Conservation (phyloP, 2,888 invertebrate genomes). For the Chymomyza procnemis region DNA sequence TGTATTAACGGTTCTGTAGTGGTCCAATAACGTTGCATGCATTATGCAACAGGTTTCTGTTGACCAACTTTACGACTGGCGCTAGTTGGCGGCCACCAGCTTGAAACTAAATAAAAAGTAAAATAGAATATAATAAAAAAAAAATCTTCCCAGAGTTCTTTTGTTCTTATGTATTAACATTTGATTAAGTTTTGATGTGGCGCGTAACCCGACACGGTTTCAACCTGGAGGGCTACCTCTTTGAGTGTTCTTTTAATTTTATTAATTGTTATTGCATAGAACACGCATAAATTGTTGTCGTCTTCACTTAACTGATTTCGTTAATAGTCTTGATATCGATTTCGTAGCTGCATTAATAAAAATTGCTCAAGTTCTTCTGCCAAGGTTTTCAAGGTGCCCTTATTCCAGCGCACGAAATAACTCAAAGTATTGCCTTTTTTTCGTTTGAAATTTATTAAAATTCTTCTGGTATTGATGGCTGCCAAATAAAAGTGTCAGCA, state of each 20-base stretch:
- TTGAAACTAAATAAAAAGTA: not conserved
- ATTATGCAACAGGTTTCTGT: conserved; percentile 41
- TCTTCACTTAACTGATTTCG: conserved; percentile 64
- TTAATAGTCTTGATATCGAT: conserved; percentile 67
- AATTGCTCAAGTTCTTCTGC: conserved; percentile 58
- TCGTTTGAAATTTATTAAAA: conserved; percentile 52
- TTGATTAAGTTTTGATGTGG: conserved; percentile 64
- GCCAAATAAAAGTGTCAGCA: conserved; percentile 71
- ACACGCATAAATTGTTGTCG: conserved; percentile 64
- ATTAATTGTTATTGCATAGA: conserved; percentile 74
- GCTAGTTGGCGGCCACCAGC: conserved; percentile 34
- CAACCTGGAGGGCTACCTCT: conserved; percentile 23
- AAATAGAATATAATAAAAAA: not conserved
- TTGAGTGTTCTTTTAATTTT: conserved; percentile 55
- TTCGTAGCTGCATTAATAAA: conserved; percentile 59
- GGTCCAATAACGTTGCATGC: not conserved
- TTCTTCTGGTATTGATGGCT: conserved; percentile 59
- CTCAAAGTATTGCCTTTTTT: no score
- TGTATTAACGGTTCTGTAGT: conserved; percentile 50
- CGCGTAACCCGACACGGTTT: conserved; percentile 53
- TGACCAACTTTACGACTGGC: conserved; percentile 56
- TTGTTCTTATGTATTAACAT: conserved; percentile 29
- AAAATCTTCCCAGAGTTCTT: conserved; percentile 20
- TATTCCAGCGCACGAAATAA: no score
- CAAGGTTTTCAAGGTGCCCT: no score